phyloP scores from a whole-genome alignment of 2,797 vertebrate species.

The Crypturellus tataupa region DNA sequence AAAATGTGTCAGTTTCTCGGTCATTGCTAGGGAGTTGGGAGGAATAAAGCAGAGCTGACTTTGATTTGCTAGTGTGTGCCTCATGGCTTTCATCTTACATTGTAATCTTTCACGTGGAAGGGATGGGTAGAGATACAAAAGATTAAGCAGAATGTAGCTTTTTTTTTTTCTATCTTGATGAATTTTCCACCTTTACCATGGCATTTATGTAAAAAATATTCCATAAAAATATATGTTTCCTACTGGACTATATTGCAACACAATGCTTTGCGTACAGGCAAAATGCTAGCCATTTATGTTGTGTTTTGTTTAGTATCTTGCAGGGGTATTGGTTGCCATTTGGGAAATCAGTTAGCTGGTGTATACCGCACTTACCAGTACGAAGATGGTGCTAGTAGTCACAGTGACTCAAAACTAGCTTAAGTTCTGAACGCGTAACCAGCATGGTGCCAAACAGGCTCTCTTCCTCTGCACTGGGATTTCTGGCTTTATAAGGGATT shows the following conservation, averaged over 20 bases:
- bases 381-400: background rate
- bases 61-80: background rate
- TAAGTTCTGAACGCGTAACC: constrained; percentile 10
- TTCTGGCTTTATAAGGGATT: constrained; percentile 60
- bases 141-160: rapidly evolving
- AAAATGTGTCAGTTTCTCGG: background rate
- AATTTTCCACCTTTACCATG: background rate
- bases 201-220: background rate
- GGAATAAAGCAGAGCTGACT: background rate
- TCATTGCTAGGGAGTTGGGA: background rate
- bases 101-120: background rate
- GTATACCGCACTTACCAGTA: background rate
- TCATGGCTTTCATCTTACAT: background rate
- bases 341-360: background rate
- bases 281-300: background rate
- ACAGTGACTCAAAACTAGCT: background rate
- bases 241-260: background rate
- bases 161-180: background rate
- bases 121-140: background rate
- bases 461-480: constrained; percentile 27
- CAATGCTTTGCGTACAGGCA: background rate
- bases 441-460: constrained; percentile 21
- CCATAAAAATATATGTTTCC: background rate
- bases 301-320: background rate
- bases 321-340: background rate